Conservation (phyloP, 23 tunicate genomes). For the Styela clava region DNA sequence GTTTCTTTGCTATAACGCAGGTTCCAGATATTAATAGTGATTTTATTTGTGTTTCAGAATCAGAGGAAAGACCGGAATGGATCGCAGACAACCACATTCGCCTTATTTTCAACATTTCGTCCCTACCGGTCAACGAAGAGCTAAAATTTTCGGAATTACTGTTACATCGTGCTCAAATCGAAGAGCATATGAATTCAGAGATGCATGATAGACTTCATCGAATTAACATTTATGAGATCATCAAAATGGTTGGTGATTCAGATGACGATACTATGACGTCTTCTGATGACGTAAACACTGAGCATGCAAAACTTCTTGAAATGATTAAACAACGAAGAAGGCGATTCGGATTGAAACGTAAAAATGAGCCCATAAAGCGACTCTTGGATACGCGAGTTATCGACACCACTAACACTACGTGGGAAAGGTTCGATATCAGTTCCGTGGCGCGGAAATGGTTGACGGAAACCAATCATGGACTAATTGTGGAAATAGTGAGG, state of each 20-base stretch:
- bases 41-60: constrained; percentile 17
- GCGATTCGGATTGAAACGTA: neutral
- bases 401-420: constrained; percentile 68
- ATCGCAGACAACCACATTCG: constrained; percentile 76
- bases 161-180: constrained; percentile 64
- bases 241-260: constrained; percentile 34
- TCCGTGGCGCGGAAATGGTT: constrained; percentile 47
- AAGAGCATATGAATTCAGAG: constrained; percentile 19
- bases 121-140: constrained; percentile 55
- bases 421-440: constrained; percentile 89
- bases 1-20: too few relatives aligned
- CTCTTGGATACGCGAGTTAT: constrained; percentile 69
- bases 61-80: constrained; percentile 54
- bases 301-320: constrained; percentile 6
- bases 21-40: neutral
- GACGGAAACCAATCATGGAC: constrained; percentile 60
- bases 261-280: neutral
- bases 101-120: constrained; percentile 54
- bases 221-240: constrained; percentile 73
- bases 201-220: constrained; percentile 38
- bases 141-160: constrained; percentile 62
- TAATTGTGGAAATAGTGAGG: constrained; percentile 71
- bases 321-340: constrained; percentile 21
- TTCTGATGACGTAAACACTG: constrained; percentile 5
- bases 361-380: constrained; percentile 40